These are phyloP conservation scores for Phytoseiulus persimilis DNA, from an alignment of 2,888 invertebrate genomes.

Conservation along the genomic window DNA sequence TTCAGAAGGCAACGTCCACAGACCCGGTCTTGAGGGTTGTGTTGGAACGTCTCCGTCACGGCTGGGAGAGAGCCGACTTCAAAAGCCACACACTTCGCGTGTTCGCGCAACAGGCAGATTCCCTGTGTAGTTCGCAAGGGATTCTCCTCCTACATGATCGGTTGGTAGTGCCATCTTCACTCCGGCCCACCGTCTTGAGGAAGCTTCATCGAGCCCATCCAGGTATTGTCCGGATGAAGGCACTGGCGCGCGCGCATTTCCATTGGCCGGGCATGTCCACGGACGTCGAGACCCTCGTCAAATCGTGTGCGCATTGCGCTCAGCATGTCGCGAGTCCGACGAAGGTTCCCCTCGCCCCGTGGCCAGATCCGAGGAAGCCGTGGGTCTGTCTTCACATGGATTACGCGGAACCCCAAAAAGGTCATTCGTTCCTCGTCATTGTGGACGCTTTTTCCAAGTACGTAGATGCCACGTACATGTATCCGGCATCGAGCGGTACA, in stretches of 20 bases:
- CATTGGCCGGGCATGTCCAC: background rate
- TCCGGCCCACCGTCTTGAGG: background rate
- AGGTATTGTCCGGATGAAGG: background rate
- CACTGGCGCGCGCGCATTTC: background rate
- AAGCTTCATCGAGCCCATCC: background rate
- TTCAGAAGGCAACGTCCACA: too few species aligned
- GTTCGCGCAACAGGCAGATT: background rate
- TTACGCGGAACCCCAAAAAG: background rate
- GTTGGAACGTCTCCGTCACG: too few species aligned
- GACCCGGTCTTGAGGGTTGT: too few species aligned
- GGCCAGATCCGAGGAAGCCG: background rate
- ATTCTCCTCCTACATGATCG: background rate
- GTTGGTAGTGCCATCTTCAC: background rate
- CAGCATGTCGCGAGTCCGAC: background rate
- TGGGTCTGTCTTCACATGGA: background rate
- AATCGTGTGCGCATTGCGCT: background rate
- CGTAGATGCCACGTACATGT: background rate
- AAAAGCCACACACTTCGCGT: background rate
- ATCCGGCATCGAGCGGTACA: background rate
- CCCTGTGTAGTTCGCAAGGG: background rate
- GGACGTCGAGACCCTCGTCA: background rate
- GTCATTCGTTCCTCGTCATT: background rate
- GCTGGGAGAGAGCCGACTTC: too few species aligned
- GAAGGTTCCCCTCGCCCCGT: background rate
- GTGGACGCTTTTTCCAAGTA: background rate